Evolutionary conservation across 2,797 vertebrate genomes (phyloP), one percentile per base, ranked within the genome.

Genomic region (Coregonus ussuriensis): DNA sequence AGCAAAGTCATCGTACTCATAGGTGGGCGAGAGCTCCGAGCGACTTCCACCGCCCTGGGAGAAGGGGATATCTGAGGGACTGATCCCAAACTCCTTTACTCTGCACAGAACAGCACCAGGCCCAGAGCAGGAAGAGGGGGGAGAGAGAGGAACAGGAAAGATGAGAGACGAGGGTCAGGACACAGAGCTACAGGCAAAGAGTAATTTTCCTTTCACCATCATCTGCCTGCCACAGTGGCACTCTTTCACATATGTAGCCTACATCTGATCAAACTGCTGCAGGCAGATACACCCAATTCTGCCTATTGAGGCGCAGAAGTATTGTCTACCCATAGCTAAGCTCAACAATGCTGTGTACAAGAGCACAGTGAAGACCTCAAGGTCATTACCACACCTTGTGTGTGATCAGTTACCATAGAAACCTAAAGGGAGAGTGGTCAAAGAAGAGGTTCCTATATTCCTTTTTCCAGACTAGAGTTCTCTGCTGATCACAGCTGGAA

Each of bases 51-150:
- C 94, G 88, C 95, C 94, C 95, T 97, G 96, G 89, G 96, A 97
- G 95, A 98, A 98, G 94, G 96, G 97, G 94, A 98, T 98, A 94
- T 97, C 96, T 87, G 96, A 97, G 81, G 97, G 97, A 95, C 96
- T 97, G 94, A 98, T 98, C 95, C 97, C 97, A 96, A 98, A 98
- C 94, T 98, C 97, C 95, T 98, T 98, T 93, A 98, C 97, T 96
- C 97, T 98, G 95, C 85, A 84, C 84, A 71, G 77, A 79, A 82
- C 83, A 62, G 82, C 78, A 80, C 82, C 93, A 84, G 90, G 94
- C 90, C 86, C 93, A 90, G 67, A 65, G 72, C 33, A 84, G 56
- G 79, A 59, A 75, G 31, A 74, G 73, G 71, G 35, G 37, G 54
- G 68, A n/a, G 78, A 85, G 80, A 80, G 77, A 73, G 81, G 75